These are phyloP conservation scores for Bombus confusus DNA, from an alignment of 1,140 invertebrate genomes.

Conservation along the genomic window DNA sequence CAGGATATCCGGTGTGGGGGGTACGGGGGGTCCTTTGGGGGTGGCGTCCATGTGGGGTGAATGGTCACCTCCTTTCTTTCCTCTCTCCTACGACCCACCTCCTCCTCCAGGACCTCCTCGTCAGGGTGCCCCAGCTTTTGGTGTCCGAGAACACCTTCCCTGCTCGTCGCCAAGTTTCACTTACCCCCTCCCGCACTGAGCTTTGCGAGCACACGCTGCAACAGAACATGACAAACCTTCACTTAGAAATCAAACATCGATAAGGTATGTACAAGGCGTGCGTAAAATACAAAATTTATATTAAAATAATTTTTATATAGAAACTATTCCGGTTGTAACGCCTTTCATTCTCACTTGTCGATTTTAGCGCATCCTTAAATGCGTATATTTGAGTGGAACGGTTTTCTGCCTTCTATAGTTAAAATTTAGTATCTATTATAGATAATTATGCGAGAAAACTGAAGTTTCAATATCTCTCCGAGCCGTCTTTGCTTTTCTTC, in stretches of 20 bases:
- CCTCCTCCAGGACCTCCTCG: conserved; percentile 72
- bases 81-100: conserved; percentile 62
- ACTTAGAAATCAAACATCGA: not conserved
- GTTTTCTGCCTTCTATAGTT: too few species aligned
- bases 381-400: too few species aligned
- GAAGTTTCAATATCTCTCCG: too few species aligned
- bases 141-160: conserved; percentile 66
- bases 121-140: conserved; percentile 68
- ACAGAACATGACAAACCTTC: conserved; percentile 15
- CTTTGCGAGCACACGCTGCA: conserved; percentile 63
- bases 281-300: too few species aligned
- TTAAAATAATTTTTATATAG: too few species aligned
- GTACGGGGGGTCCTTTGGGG: conserved; percentile 71
- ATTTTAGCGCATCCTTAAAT: too few species aligned
- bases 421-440: too few species aligned
- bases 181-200: conserved; percentile 60
- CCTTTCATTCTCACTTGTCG: too few species aligned
- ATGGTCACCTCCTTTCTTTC: conserved; percentile 75
- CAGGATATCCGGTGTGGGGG: conserved; percentile 75
- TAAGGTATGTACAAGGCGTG: not conserved
- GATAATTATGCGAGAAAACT: too few species aligned
- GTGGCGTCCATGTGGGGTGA: conserved; percentile 78
- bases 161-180: conserved; percentile 53
- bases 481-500: too few species aligned
- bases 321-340: too few species aligned